Evolutionary conservation across 2,113 vertebrate species (phyloP).

Genomic region (Triplophysa dalaica): DNA sequence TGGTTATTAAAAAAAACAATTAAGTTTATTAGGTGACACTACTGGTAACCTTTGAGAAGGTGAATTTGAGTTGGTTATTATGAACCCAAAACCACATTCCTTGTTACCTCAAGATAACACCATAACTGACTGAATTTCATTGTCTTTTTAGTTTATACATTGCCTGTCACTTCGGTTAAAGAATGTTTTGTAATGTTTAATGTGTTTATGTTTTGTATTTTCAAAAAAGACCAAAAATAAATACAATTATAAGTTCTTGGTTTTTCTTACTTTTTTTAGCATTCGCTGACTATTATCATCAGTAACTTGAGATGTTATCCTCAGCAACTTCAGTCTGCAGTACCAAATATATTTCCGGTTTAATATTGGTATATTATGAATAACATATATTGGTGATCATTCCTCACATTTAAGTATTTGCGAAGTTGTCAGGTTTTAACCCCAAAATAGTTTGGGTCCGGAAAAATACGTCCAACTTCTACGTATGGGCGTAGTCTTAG

Average conservation of each 20-base stretch:
- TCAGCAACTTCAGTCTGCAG: too few species aligned
- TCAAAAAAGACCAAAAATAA: conserved; percentile 77
- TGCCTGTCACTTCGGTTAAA: conserved; percentile 74
- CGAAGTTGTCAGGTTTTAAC: too few species aligned
- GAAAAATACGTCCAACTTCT: too few species aligned
- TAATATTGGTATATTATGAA: too few species aligned
- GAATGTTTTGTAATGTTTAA: conserved; percentile 77
- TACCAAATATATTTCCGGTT: too few species aligned
- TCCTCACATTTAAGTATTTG: too few species aligned
- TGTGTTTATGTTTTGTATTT: conserved; percentile 78
- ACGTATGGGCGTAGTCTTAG: too few species aligned
- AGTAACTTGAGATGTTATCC: too few species aligned
- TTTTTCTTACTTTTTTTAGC: neutral
- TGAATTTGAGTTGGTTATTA: conserved; percentile 56
- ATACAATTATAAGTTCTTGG: conserved; percentile 57
- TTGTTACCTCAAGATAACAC: conserved; percentile 66
- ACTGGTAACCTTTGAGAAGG: conserved; percentile 64
- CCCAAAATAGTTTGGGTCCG: too few species aligned
- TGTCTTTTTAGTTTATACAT: conserved; percentile 69
- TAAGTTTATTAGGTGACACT: conserved; percentile 65
- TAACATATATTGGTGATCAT: too few species aligned
- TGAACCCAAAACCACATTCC: conserved; percentile 40
- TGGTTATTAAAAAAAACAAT: conserved; percentile 33
- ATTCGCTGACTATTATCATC: too few species aligned
- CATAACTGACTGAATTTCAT: conserved; percentile 63